These are phyloP conservation scores for Trachemys scripta DNA, from an alignment of 2,113 vertebrate species.

Conservation along the genomic window DNA sequence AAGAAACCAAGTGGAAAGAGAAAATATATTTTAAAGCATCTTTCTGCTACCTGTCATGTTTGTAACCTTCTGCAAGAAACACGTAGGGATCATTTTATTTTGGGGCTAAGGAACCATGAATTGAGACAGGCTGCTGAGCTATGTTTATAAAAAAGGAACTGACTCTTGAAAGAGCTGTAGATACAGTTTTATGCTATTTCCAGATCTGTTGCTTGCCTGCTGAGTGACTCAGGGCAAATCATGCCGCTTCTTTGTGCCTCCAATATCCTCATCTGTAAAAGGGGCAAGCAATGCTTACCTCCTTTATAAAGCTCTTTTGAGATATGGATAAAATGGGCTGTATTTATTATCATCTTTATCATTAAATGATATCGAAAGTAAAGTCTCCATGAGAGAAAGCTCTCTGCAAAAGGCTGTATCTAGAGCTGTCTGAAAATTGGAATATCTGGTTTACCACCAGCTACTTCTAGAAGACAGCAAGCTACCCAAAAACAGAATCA, in stretches of 20 bases:
- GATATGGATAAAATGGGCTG: background rate
- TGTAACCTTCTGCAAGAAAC: background rate
- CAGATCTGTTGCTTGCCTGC: rapidly evolving
- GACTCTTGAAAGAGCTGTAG: background rate
- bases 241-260: background rate
- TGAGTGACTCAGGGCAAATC: background rate
- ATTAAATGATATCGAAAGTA: background rate
- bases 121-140: background rate
- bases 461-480: background rate
- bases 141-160: background rate
- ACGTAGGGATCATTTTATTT: slow-evolving; percentile 39
- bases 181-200: background rate
- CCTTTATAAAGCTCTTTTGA: background rate
- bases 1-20: background rate
- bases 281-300: background rate
- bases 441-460: background rate
- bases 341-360: background rate
- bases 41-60: background rate
- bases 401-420: background rate
- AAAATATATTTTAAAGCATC: background rate
- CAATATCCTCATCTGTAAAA: background rate
- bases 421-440: background rate
- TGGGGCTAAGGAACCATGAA: background rate
- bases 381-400: background rate
- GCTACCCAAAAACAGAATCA: slow-evolving; percentile 22